Base-by-base conservation (phyloP, 2,797 vertebrate genomes). In the Aselliscus stoliczkanus region DNA sequence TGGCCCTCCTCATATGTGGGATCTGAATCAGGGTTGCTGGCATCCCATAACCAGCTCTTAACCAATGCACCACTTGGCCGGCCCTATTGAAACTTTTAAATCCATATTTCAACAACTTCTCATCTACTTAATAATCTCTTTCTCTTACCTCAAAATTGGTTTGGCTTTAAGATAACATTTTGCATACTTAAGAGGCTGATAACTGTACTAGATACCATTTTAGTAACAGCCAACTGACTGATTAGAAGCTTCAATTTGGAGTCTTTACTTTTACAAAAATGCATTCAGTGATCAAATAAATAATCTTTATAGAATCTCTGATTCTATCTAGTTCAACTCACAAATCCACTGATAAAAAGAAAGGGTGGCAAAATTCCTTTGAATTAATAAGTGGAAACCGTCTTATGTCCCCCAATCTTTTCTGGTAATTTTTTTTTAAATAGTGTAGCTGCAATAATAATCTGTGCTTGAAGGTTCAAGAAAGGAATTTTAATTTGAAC, bases 31-130 rank as follows among this genome's bases (percentile, higher is more conserved):
- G n/a, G n/a, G n/a, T n/a, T n/a, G n/a, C n/a, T n/a, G n/a, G n/a
- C n/a, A n/a, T n/a, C n/a, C n/a, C n/a, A n/a, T n/a, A n/a, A n/a
- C n/a, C n/a, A n/a, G n/a, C n/a, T n/a, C n/a, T n/a, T n/a, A n/a
- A n/a, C n/a, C n/a, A n/a, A n/a, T n/a, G n/a, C n/a, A n/a, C n/a
- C n/a, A n/a, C n/a, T n/a, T n/a, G n/a, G n/a, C n/a, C n/a, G n/a
- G n/a, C n/a, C n/a, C n/a, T 92, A 97, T 44, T 54, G 34, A 92
- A 83, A 29, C 5, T 92, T 92, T 94, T 65, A 96, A 97, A 95
- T 85, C 29, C 20, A 37, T 91, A 69, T 95, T 81, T 65, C 17
- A 42, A 47, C 21, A 91, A 82, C 72, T 82, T 95, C 97, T 90
- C 58, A 73, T 88, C 65, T 50, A 18, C 18, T 60, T 64, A 94